A percentile compares a stretch with the other conserved stretches of the same genome.
Conservation (phyloP, 2,797 vertebrate species). For the Naso thynnoides region DNA sequence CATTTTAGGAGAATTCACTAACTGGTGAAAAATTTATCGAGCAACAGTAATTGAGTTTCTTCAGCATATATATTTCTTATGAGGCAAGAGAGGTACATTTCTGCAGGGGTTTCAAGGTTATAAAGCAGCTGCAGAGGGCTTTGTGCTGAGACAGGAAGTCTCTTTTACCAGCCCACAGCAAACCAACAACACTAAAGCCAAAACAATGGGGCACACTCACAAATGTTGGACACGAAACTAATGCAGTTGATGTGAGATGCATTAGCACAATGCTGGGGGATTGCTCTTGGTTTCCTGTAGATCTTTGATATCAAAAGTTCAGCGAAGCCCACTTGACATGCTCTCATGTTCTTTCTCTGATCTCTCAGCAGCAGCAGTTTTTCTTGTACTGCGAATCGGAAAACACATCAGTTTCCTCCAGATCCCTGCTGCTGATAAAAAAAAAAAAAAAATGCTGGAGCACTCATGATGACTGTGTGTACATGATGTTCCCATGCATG, state of each 20-base stretch:
- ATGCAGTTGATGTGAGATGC: slow-evolving; percentile 50
- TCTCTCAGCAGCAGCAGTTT: slow-evolving; percentile 26
- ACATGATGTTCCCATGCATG: slow-evolving; percentile 23
- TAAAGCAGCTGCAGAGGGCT: slow-evolving; percentile 31
- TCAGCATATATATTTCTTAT: background rate
- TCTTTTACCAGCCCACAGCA: slow-evolving; percentile 39
- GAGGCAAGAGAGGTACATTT: slow-evolving; percentile 5
- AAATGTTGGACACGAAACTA: slow-evolving; percentile 26
- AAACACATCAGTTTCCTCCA: slow-evolving; percentile 53
- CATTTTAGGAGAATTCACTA: slow-evolving; percentile 24
- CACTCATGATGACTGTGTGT: slow-evolving; percentile 1
- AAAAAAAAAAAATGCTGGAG: slow-evolving; percentile 23
- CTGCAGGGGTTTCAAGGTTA: slow-evolving; percentile 32
- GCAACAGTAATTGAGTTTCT: background rate
- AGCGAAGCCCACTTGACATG: slow-evolving; percentile 6
- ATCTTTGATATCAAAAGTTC: slow-evolving; percentile 25
- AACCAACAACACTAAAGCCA: slow-evolving; percentile 30
- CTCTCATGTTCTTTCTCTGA: slow-evolving; percentile 9
- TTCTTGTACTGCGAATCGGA: slow-evolving; percentile 24
- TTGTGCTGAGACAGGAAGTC: slow-evolving; percentile 24
- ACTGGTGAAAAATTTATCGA: background rate
- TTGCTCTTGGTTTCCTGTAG: slow-evolving; percentile 38
- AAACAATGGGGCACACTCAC: slow-evolving; percentile 9
- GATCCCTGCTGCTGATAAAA: slow-evolving; percentile 58
- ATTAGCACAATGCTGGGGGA: slow-evolving; percentile 37